Evolutionary conservation across 2,113 vertebrate genomes (phyloP).

Genomic region (Callaeas wilsoni): DNA sequence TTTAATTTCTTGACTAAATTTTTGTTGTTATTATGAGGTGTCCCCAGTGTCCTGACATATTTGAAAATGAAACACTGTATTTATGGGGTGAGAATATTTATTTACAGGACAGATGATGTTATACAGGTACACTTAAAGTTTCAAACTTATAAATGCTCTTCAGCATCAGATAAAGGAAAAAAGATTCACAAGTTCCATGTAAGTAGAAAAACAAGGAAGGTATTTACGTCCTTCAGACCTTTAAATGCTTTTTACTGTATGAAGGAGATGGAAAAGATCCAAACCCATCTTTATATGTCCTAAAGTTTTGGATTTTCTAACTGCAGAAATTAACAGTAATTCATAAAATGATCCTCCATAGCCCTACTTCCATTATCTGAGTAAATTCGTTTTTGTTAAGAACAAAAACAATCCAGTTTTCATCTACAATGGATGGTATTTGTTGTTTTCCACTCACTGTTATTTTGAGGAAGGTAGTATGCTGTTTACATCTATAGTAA

Average conservation of each 20-base stretch:
- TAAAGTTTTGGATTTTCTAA: background rate
- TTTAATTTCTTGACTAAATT: background rate
- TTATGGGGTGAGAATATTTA: background rate
- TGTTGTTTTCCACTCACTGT: background rate
- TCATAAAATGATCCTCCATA: background rate
- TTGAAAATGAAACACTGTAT: background rate
- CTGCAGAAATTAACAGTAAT: background rate
- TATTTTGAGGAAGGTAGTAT: background rate
- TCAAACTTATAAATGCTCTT: background rate
- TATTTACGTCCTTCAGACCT: background rate
- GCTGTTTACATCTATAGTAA: background rate
- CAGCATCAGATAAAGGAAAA: background rate
- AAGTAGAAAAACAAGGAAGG: background rate
- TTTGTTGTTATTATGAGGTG: background rate
- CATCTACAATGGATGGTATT: background rate
- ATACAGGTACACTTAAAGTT: background rate
- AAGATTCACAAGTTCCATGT: background rate
- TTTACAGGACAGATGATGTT: background rate
- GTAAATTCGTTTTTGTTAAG: background rate
- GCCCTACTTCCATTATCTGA: background rate
- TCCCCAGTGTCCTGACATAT: background rate
- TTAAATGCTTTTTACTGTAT: background rate
- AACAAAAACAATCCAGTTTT: background rate
- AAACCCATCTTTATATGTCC: background rate
- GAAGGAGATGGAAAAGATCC: background rate